phyloP scores from a whole-genome alignment of 2,888 invertebrate species.

The Shargacucullia verbasci region DNA sequence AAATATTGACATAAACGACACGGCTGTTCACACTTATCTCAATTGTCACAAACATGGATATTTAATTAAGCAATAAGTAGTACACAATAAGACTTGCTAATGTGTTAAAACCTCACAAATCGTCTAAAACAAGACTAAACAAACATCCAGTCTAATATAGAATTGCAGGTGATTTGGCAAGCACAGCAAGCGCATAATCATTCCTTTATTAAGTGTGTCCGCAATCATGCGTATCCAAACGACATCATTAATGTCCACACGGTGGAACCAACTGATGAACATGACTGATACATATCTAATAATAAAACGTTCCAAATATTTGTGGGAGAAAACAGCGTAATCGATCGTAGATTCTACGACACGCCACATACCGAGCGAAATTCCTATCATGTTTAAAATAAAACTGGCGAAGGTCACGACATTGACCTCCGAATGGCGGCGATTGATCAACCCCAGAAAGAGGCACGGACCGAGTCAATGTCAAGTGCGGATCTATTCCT shows the following conservation, averaged over 20 bases:
- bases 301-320: slow-evolving; percentile 26
- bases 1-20: slow-evolving; percentile 45
- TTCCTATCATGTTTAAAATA: slow-evolving; percentile 50
- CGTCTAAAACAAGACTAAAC: slow-evolving; percentile 25
- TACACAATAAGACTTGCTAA: slow-evolving; percentile 35
- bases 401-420: slow-evolving; percentile 66
- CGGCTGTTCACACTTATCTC: slow-evolving; percentile 44
- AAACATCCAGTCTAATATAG: slow-evolving; percentile 27
- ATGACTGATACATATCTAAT: slow-evolving; percentile 14
- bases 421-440: slow-evolving; percentile 63
- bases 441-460: slow-evolving; percentile 66
- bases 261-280: slow-evolving; percentile 14
- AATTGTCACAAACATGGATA: slow-evolving; percentile 26
- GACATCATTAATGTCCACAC: slow-evolving; percentile 28
- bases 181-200: slow-evolving; percentile 15
- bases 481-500: slow-evolving; percentile 71
- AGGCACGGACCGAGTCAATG: slow-evolving; percentile 68
- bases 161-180: slow-evolving; percentile 42
- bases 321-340: slow-evolving; percentile 28
- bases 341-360: slow-evolving; percentile 28
- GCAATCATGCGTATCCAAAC: slow-evolving; percentile 28
- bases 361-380: slow-evolving; percentile 43
- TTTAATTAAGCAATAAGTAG: slow-evolving; percentile 28
- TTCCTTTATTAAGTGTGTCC: slow-evolving; percentile 23
- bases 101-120: slow-evolving; percentile 35